Percentiles rank a stretch among this genome's conserved stretches.
Evolutionary conservation across 2,113 vertebrate genomes (phyloP).

Genomic region (Mesitornis unicolor): DNA sequence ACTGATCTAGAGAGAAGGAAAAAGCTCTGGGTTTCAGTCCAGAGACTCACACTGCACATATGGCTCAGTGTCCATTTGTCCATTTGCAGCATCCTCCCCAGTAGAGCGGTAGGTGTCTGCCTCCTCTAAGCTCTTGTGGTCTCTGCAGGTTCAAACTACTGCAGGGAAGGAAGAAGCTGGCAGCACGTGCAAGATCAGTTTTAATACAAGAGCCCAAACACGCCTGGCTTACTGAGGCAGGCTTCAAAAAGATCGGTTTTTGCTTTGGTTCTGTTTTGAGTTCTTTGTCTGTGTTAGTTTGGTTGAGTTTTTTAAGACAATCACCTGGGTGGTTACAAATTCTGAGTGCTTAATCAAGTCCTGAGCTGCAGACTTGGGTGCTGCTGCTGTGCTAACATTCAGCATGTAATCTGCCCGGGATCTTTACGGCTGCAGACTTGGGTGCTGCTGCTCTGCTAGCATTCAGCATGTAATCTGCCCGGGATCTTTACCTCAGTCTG

Average conservation of each 20-base stretch:
- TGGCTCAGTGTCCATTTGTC: background rate
- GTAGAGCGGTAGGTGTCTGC: background rate
- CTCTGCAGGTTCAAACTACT: background rate
- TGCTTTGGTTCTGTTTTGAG: background rate
- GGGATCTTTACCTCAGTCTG: background rate
- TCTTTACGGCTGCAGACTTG: background rate
- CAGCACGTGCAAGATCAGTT: accelerated
- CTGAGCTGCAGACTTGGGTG: background rate
- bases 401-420: background rate
- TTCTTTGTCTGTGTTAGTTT: background rate
- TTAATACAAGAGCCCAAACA: background rate
- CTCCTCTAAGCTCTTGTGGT: background rate
- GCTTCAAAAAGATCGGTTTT: background rate
- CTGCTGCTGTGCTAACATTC: background rate
- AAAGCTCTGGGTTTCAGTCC: background rate
- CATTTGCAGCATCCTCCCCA: background rate
- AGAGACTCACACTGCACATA: accelerated
- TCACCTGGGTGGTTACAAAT: background rate
- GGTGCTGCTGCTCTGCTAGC: background rate
- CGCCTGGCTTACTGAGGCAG: background rate
- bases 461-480: background rate
- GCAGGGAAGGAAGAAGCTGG: background rate
- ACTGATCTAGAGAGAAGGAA: background rate
- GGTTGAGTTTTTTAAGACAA: background rate
- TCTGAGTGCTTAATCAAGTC: background rate